A percentile compares a stretch with the other conserved stretches of the same genome.
These are phyloP conservation scores for Cephus cinctus DNA, from an alignment of 1,140 invertebrate species.

Conservation along the genomic window DNA sequence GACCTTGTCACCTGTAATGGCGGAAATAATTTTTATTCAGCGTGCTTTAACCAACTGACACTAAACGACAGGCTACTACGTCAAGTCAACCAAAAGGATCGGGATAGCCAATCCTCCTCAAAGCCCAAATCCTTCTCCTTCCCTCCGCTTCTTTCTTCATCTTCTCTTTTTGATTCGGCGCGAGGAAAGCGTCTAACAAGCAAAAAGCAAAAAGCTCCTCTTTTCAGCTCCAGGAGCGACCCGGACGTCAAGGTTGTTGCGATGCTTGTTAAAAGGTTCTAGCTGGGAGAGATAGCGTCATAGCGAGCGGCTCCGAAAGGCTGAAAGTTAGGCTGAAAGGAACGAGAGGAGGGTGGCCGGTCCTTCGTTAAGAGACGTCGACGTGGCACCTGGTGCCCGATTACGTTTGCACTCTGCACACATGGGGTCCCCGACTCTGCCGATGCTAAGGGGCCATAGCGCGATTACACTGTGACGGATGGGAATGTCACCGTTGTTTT, in stretches of 20 bases:
- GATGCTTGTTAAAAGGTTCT: constrained; percentile 37
- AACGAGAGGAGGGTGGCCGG: constrained; percentile 18
- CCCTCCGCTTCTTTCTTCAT: constrained; percentile 17
- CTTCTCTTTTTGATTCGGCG: constrained; percentile 13
- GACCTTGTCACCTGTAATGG: no score
- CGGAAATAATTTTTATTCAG: no score
- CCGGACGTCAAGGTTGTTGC: constrained; percentile 23
- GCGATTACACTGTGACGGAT: constrained; percentile 33
- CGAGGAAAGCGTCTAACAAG: constrained; percentile 46
- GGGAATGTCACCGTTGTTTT: constrained; percentile 33
- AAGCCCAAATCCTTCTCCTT: no score
- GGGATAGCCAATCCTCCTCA: no score
- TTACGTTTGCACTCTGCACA: constrained; percentile 34
- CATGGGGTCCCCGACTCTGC: constrained; percentile 20
- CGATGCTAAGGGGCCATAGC: constrained; percentile 18
- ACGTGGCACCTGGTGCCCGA: constrained; percentile 46
- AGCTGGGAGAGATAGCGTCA: background rate
- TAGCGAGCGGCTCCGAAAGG: background rate
- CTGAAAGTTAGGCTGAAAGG: constrained; percentile 13
- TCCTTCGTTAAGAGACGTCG: constrained; percentile 45
- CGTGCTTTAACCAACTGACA: no score
- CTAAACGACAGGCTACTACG: no score
- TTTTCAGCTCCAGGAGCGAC: constrained; percentile 21
- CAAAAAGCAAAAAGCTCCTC: constrained; percentile 34
- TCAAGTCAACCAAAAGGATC: no score